Conservation (phyloP, 92 coral and sea anemone genomes). For the Blastomussa wellsi region DNA sequence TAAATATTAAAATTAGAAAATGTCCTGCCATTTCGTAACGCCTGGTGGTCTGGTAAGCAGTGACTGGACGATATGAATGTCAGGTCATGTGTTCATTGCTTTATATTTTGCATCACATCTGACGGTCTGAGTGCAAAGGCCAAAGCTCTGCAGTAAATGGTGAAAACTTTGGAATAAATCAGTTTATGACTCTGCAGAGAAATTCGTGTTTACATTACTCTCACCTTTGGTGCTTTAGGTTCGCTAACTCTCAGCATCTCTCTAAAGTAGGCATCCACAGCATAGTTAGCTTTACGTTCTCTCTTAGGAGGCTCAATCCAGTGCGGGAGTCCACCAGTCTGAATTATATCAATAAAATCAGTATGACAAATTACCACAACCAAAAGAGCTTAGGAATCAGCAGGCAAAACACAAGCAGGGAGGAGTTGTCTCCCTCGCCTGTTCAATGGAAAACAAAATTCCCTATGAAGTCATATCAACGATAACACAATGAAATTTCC, state of each 20-base stretch:
- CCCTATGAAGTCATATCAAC: too few species aligned
- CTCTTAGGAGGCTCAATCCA: constrained; percentile 99
- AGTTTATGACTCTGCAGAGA: neutral
- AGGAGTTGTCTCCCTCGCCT: neutral
- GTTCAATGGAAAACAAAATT: too few species aligned
- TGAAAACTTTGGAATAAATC: neutral
- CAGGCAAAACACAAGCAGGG: neutral
- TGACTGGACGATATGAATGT: neutral
- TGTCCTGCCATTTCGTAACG: neutral
- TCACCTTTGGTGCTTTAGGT: constrained; percentile 95
- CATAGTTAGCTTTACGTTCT: constrained; percentile 98
- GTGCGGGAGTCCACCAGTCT: constrained; percentile 87
- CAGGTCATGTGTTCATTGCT: neutral
- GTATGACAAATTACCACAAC: neutral
- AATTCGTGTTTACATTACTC: neutral
- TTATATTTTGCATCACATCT: neutral
- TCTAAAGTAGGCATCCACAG: constrained; percentile 97
- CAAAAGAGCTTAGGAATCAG: neutral
- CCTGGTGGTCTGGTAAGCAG: neutral
- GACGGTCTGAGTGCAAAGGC: neutral
- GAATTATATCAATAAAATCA: neutral
- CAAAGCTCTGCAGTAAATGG: neutral
- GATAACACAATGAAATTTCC: too few species aligned
- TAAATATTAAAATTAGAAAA: neutral
- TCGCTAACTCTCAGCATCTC: constrained; percentile 96